These are phyloP conservation scores for Lathronympha strigana DNA, from an alignment of 2,888 invertebrate genomes.

Conservation along the genomic window DNA sequence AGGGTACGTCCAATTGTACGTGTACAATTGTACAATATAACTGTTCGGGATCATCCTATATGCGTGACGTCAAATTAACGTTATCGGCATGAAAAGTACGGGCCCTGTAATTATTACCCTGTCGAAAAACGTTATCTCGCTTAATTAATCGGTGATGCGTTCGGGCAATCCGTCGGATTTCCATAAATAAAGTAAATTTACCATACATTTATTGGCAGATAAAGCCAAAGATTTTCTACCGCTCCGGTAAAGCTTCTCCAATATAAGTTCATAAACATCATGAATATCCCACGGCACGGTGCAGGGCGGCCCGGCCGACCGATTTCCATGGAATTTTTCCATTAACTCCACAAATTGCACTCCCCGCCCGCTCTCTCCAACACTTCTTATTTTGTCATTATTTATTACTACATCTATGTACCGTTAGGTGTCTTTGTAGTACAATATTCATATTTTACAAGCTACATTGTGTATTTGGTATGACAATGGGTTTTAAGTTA, in stretches of 20 bases:
- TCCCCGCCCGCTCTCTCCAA: constrained; percentile 56
- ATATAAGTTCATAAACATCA: constrained; percentile 33
- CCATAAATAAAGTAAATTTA: no score
- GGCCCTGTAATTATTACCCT: no score
- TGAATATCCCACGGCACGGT: constrained; percentile 25
- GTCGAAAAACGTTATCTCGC: no score
- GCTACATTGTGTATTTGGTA: neutral
- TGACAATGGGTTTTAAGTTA: neutral
- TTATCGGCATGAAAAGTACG: no score
- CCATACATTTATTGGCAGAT: no score
- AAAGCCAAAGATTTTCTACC: neutral
- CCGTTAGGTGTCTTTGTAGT: neutral
- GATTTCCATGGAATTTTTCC: constrained; percentile 82
- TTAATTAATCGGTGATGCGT: no score
- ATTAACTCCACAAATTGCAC: constrained; percentile 77
- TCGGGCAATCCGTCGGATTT: no score
- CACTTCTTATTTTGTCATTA: constrained; percentile 67
- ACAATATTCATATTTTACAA: neutral
- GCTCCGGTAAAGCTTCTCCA: constrained; percentile 15
- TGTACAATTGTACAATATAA: no score
- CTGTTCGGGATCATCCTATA: no score
- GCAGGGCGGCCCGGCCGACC: constrained; percentile 51
- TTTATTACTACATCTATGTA: constrained; percentile 41
- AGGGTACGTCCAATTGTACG: no score
- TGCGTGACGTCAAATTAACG: no score